Evolutionary conservation across 2,113 vertebrate species (phyloP).

Genomic region (Myiagra hebetior): DNA sequence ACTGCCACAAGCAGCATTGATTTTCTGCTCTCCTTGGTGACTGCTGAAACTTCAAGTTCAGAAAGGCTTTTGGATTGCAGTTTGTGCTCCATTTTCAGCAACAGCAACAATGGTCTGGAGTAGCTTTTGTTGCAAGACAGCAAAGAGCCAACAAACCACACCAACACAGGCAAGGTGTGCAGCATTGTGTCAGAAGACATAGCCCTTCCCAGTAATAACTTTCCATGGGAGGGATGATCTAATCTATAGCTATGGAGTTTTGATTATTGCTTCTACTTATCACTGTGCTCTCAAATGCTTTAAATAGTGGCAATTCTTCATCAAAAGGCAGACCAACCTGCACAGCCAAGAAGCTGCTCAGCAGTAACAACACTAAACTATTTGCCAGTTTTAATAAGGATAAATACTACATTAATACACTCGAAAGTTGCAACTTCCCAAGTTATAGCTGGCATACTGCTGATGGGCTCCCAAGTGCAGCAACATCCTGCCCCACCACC

Average conservation of each 20-base stretch:
- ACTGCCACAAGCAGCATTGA: background rate
- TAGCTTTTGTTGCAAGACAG: background rate
- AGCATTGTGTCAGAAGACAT: background rate
- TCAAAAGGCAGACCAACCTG: background rate
- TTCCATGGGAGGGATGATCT: background rate
- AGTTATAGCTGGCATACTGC: background rate
- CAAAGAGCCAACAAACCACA: background rate
- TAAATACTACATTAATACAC: background rate
- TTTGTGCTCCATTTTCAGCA: background rate
- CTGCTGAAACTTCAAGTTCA: background rate
- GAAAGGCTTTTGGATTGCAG: background rate
- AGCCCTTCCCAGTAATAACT: background rate
- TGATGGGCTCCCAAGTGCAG: background rate
- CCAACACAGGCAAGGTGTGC: background rate
- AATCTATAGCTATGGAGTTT: background rate
- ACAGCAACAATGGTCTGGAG: background rate
- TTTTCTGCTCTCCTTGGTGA: background rate
- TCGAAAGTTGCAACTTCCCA: background rate
- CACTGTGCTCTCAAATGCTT: background rate
- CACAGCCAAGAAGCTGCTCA: background rate
- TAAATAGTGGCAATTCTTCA: background rate
- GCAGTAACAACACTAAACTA: background rate
- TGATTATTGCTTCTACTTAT: background rate
- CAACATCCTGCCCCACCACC: accelerated
- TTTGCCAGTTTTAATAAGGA: background rate